Evolutionary conservation across 2,797 vertebrate species (phyloP).

Genomic region (Muscicapa comitata): DNA sequence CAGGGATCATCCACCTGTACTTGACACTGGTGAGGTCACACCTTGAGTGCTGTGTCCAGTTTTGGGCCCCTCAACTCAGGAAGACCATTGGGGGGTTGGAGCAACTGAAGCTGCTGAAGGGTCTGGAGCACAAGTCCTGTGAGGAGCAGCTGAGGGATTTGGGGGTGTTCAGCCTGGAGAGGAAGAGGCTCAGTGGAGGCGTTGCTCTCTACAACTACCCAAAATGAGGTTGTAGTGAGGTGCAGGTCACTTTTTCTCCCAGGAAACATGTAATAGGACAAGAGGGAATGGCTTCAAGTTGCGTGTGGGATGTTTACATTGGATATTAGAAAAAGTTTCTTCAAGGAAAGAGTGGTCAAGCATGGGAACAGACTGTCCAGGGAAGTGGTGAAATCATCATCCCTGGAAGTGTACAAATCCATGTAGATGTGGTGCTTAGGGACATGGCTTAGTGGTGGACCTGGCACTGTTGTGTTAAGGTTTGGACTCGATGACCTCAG

Average conservation of each 20-base stretch:
- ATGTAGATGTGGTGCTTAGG: background rate
- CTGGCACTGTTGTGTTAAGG: background rate
- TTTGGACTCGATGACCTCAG: background rate
- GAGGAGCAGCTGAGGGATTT: background rate
- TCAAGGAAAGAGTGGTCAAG: background rate
- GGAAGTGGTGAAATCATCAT: background rate
- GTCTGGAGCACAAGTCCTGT: background rate
- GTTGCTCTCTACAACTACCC: background rate
- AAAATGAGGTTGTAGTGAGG: background rate
- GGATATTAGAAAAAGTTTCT: background rate
- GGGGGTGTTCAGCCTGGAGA: background rate
- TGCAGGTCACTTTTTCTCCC: background rate
- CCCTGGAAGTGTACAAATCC: background rate
- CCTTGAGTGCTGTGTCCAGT: fast-evolving
- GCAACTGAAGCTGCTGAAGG: fast-evolving
- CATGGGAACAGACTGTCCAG: background rate
- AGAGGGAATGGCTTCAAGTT: background rate
- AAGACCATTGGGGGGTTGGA: background rate
- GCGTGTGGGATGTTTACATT: background rate
- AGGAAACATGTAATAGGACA: background rate
- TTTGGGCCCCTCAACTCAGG: background rate
- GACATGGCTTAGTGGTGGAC: background rate
- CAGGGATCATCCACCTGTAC: background rate
- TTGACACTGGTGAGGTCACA: fast-evolving
- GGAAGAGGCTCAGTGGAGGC: background rate